phyloP scores from a whole-genome alignment of 1,140 invertebrate species.

The Eriocheir sinensis region DNA sequence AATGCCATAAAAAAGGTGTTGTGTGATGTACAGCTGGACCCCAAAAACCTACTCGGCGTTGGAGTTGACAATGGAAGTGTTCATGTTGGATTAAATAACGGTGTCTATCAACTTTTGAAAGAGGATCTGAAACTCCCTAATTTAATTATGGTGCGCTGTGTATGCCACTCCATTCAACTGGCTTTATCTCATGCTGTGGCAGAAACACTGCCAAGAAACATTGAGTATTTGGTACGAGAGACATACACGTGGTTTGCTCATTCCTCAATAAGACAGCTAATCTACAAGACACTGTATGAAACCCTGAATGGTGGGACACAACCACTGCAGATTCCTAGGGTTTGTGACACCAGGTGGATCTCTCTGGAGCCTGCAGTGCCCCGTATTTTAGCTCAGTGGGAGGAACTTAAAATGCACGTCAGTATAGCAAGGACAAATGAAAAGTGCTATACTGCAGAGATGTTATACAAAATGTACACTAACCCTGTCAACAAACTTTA shows the following conservation, averaged over 20 bases:
- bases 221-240: conserved; percentile 7
- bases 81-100: too few species aligned
- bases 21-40: too few species aligned
- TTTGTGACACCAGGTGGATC: conserved; percentile 46
- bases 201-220: conserved; percentile 41
- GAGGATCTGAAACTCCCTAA: neutral
- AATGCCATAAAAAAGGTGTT: too few species aligned
- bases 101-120: too few species aligned
- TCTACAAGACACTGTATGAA: conserved; percentile 34
- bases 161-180: too few species aligned
- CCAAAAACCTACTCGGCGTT: too few species aligned
- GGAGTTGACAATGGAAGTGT: too few species aligned
- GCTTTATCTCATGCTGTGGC: too few species aligned
- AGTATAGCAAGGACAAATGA: conserved; percentile 16
- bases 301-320: conserved; percentile 31
- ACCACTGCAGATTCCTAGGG: conserved; percentile 51
- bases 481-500: conserved; percentile 46
- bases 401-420: conserved; percentile 48
- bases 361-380: conserved; percentile 34
- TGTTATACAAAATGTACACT: conserved; percentile 58
- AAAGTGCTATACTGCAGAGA: conserved; percentile 50
- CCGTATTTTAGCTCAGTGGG: conserved; percentile 35
- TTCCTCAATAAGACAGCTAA: conserved; percentile 7
- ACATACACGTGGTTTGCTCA: conserved; percentile 44
- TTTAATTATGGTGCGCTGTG: conserved; percentile 12